Evolutionary conservation across 1,140 invertebrate species (phyloP), one percentile per base, ranked within the genome.

Genomic region (Agraylea sexmaculata): DNA sequence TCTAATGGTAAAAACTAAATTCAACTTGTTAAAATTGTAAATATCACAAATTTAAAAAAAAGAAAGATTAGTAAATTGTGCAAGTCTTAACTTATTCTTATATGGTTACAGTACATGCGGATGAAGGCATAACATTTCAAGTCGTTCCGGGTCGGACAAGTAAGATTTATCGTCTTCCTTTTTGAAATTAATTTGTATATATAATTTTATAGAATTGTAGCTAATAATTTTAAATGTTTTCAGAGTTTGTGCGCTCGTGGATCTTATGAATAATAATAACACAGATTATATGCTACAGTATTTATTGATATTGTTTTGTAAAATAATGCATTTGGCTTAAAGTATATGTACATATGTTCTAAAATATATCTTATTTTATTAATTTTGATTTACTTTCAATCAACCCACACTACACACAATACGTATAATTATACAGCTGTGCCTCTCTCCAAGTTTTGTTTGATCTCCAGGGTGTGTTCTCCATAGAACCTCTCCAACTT

Each of bases 401-500:
- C 12, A 21, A 13, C 6, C n/a, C 13, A 31, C 7, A 31, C 15
- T 13, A 31, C 13, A 31, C 6, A 25, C 23, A 7, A n/a, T n/a
- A n/a, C n/a, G n/a, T n/a, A n/a, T n/a, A n/a, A n/a, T n/a, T n/a
- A n/a, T n/a, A 99, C 89, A 33, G 95, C 95, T 40, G 96, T 99
- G 55, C 96, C 96, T 62, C 96, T 71, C 61, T 99, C 96, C 57
- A 99, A 71, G 70, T 99, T 98, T 56, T 98, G 89, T 69, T 99
- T 99, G 48, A 97, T 99, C 65, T 99, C 96, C 18, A 85, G 78
- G 0, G 96, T 99, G 59, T 99, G 92, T 58, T 96, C 79, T 25
- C 94, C 92, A 68, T 99, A 99, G 63, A 93, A 99, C 38, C 93
- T 71, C 58, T 99, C 95, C 58, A 99, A 63, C 66, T 99, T 99